Evolutionary conservation across 2,797 vertebrate species (phyloP), one percentile per base, ranked within the genome.

Genomic region (Ptychobarbus kaznakovi): DNA sequence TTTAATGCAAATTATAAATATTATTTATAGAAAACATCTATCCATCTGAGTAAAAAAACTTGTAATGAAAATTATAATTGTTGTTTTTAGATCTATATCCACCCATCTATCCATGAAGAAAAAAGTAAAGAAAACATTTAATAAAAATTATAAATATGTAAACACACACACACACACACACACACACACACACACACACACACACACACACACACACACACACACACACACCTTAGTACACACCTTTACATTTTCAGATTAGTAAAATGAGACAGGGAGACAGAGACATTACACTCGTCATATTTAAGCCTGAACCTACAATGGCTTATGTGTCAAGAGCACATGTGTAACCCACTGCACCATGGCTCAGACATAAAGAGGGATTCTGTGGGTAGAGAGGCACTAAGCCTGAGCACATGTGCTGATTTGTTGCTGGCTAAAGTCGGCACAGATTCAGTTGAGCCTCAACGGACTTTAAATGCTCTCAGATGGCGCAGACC

Each of bases 401-500:
- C 83, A 80, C 51, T 80, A 73, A 81, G 66, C 76, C 65, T 63
- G 85, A 53, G 86, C 82, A 86, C 76, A 86, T 68, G 83, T 85
- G 88, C 69, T 81, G 86, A 72, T 77, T 74, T 80, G 61, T 80
- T 61, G 70, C 84, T 77, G 80, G 83, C 86, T 81, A 51, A 81
- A 86, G 65, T 78, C 44, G 51, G 86, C 86, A 87, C 73, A 82
- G 75, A 84, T 80, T 82, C 84, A 81, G 84, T 88, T 85, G 63
- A 79, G 68, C 72, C 78, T 88, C 87, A 75, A 77, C 76, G 72
- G 86, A 81, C 87, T 63, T 40, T 87, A 88, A 92, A 89, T 56
- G 77, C 84, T 88, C 88, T 92, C 88, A 89, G 87, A 88, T 90
- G 87, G 88, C 85, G 78, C 86, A 89, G 85, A 89, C 75, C 90